phyloP scores from a whole-genome alignment of 2,888 invertebrate genomes.

The Troglohyphantes excavatus region DNA sequence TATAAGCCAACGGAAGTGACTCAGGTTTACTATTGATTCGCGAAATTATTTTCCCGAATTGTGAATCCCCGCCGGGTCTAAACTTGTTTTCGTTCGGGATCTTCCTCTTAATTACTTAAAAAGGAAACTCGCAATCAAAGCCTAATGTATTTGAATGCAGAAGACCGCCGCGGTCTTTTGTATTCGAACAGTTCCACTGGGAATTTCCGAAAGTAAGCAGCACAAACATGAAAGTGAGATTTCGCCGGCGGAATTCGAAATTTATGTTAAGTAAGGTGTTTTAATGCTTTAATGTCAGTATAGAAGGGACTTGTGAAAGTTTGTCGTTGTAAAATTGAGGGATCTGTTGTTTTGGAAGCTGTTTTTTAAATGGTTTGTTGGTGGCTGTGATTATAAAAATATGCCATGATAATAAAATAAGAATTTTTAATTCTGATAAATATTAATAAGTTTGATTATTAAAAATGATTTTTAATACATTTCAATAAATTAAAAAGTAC shows the following conservation, averaged over 20 bases:
- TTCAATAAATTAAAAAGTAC: no score
- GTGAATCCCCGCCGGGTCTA: not conserved
- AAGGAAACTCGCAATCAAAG: constrained; percentile 56
- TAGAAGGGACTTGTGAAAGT: not conserved
- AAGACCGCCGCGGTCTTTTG: constrained; percentile 1
- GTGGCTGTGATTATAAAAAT: no score
- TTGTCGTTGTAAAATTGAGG: not conserved
- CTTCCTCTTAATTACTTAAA: constrained; percentile 49
- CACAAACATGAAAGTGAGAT: not conserved
- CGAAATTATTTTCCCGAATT: constrained; percentile 3
- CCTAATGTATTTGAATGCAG: constrained; percentile 48
- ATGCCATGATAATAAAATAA: no score
- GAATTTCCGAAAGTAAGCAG: not conserved
- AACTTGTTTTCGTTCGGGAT: constrained; percentile 9
- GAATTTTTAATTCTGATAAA: no score
- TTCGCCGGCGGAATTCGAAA: not conserved
- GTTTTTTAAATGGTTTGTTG: no score
- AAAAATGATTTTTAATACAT: no score
- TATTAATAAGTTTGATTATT: no score
- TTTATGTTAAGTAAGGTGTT: not conserved
- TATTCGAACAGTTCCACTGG: constrained; percentile 20
- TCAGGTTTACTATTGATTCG: constrained; percentile 20
- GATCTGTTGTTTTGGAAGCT: no score
- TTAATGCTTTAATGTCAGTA: not conserved
- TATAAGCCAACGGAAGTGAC: not conserved